Evolutionary conservation across 2,113 vertebrate genomes (phyloP).

Genomic region (Centropus bengalensis): DNA sequence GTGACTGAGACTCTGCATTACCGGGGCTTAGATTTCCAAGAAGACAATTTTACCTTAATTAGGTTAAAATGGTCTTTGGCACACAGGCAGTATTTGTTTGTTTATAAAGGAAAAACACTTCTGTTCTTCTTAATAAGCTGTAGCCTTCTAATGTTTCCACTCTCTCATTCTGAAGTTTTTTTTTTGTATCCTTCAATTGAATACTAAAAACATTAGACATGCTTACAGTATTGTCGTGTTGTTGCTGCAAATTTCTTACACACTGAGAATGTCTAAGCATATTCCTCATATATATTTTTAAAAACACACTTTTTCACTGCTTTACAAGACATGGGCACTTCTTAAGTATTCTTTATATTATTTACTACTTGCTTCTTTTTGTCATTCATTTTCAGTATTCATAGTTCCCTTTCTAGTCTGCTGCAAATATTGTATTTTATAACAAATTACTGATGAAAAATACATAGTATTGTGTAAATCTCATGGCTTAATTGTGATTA

Average conservation of each 20-base stretch:
- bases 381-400: not conserved
- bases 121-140: not conserved
- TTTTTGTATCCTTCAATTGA: not conserved
- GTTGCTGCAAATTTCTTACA: not conserved
- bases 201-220: not conserved
- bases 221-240: not conserved
- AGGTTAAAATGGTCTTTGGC: not conserved
- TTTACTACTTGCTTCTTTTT: not conserved
- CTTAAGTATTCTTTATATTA: not conserved
- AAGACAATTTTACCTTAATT: not conserved
- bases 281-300: not conserved
- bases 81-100: not conserved
- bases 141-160: not conserved
- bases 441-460: not conserved
- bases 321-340: not conserved
- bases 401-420: not conserved
- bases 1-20: not conserved
- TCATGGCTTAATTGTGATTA: not conserved
- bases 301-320: not conserved
- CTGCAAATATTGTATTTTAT: not conserved
- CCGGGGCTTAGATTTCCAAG: not conserved
- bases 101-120: not conserved
- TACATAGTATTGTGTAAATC: not conserved
- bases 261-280: not conserved
- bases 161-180: not conserved